Evolutionary conservation across 2,888 invertebrate genomes (phyloP), one percentile per base, ranked within the genome.

Genomic region (Caenorhabditis macrosperma): DNA sequence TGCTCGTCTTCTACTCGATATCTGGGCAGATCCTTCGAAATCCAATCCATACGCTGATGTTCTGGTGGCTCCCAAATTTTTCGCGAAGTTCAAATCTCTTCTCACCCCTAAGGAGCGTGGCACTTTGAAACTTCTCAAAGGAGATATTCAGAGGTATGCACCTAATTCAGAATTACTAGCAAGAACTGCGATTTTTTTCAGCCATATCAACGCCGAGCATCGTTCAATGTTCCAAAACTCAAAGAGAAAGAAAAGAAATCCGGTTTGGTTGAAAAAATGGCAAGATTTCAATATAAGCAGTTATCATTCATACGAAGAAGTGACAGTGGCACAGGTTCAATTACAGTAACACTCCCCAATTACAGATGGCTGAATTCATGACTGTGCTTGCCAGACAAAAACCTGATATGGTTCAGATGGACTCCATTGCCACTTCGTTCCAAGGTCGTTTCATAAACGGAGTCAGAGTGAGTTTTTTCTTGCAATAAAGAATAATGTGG

Each of bases 331-430:
- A n/a, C n/a, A n/a, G n/a, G n/a, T n/a, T n/a, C n/a, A n/a, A n/a
- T n/a, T n/a, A n/a, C n/a, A n/a, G n/a, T n/a, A n/a, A n/a, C n/a
- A n/a, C n/a, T n/a, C n/a, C n/a, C n/a, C n/a, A n/a, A 33, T 55
- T 79, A 55, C 64, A 87, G 86, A 89, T 89, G 85, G 84, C 82
- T 1, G 81, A 83, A 17, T 88, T 85, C 76, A 83, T 89, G 86
- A 33, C 59, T 22, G 24, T 74, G 1, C 54, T 89, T 20, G 61
- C 81, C 6, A 55, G 41, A 9, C 78, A 84, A 26, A 79, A 84
- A 50, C 77, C 87, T 2, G 76, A 88, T 26, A 71, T 87, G 59
- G 86, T 86, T 10, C 55, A 80, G 15, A 50, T 86, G 17, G 46
- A 86, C 44, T 87, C 87, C 60, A 63, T 89, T 59, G 83, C 86